These are phyloP conservation scores for Polyergus mexicanus DNA, from an alignment of 1,140 invertebrate genomes.

Conservation along the genomic window DNA sequence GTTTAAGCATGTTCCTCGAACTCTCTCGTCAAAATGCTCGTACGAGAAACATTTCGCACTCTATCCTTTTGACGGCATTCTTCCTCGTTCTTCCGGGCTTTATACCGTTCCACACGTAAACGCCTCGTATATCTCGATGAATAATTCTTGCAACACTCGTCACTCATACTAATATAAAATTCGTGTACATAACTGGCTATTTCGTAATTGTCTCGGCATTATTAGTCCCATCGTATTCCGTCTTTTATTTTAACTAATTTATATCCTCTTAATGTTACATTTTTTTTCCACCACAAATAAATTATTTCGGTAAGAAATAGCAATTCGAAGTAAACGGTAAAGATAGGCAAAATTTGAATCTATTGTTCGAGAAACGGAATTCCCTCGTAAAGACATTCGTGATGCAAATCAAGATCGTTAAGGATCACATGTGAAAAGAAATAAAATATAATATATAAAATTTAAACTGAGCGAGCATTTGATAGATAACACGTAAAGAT, in stretches of 20 bases:
- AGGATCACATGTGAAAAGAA: conserved; percentile 3
- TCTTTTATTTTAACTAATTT: neutral
- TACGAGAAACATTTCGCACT: conserved; percentile 53
- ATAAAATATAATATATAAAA: conserved; percentile 61
- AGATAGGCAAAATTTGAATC: neutral
- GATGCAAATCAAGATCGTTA: neutral
- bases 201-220: neutral
- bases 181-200: neutral
- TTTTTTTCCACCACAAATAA: neutral
- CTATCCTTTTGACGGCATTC: conserved; percentile 33
- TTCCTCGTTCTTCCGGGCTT: conserved; percentile 49
- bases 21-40: conserved; percentile 35
- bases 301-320: neutral
- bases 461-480: conserved; percentile 10
- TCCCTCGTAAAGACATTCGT: neutral
- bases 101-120: conserved; percentile 27
- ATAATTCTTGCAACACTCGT: conserved; percentile 20
- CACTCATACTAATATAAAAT: neutral
- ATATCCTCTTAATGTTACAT: neutral
- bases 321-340: neutral
- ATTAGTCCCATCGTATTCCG: neutral
- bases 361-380: neutral
- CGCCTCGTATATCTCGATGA: conserved; percentile 40
- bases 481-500: conserved; percentile 34
- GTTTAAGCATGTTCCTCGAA: conserved; percentile 42